phyloP scores from a whole-genome alignment of 1,140 invertebrate species.

The Drosophila lacertosa region DNA sequence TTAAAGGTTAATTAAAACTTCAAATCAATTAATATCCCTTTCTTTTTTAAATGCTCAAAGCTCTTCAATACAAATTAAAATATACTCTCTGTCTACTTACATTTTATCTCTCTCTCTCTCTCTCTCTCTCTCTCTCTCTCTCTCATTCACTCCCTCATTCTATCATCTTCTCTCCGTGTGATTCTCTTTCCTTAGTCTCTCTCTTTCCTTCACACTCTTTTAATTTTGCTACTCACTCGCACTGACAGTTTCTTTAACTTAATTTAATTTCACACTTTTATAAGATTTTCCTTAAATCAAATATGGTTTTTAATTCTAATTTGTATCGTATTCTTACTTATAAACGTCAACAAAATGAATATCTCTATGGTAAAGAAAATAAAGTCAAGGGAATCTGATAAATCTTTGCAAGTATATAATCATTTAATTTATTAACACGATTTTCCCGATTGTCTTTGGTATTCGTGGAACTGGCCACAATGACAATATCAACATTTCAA shows the following conservation, averaged over 20 bases:
- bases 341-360: too few species aligned
- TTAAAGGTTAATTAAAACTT: too few species aligned
- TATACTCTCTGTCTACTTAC: not conserved
- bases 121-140: not conserved
- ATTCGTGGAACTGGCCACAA: constrained; percentile 1
- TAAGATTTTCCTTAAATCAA: not conserved
- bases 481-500: constrained; percentile 29
- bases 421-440: too few species aligned
- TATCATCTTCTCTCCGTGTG: not conserved
- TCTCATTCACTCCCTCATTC: not conserved
- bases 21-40: too few species aligned
- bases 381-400: too few species aligned
- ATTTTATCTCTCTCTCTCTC: not conserved
- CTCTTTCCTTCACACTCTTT: not conserved
- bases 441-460: too few species aligned
- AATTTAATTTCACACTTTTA: not conserved
- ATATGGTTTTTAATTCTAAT: not conserved
- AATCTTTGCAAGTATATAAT: too few species aligned
- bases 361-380: too few species aligned
- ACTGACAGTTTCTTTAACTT: not conserved
- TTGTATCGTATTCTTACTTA: not conserved
- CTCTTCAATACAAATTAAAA: too few species aligned
- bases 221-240: not conserved
- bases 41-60: too few species aligned
- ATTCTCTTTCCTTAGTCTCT: not conserved